These are phyloP conservation scores for Strigamia maritima DNA, from an alignment of 2,888 invertebrate species.

Conservation along the genomic window DNA sequence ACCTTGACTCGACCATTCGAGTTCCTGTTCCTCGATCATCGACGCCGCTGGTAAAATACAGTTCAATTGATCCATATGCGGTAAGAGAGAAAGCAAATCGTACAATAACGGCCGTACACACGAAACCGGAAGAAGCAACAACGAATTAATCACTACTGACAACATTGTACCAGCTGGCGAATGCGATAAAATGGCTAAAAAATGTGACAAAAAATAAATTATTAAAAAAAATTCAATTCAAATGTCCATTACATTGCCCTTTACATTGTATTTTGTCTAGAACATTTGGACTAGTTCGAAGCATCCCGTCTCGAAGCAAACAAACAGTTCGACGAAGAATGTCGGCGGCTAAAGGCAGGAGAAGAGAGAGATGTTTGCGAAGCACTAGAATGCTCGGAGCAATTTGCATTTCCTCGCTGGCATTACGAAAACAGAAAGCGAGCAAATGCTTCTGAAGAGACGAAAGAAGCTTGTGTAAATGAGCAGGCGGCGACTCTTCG, in stretches of 20 bases:
- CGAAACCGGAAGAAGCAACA: conserved; percentile 58
- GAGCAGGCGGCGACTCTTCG: conserved; percentile 48
- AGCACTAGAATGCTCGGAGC: conserved; percentile 51
- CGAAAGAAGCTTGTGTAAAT: conserved; percentile 58
- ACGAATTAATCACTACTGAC: conserved; percentile 59
- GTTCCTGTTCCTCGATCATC: conserved; percentile 48
- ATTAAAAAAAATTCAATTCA: background rate
- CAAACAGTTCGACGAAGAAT: conserved; percentile 44
- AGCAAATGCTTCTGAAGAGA: conserved; percentile 62
- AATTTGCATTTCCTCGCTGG: conserved; percentile 48
- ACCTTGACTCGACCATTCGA: conserved; percentile 44
- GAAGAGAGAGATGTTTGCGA: conserved; percentile 51
- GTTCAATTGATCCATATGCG: conserved; percentile 50
- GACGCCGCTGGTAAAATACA: conserved; percentile 47
- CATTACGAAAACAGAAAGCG: conserved; percentile 54
- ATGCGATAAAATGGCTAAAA: conserved; percentile 56
- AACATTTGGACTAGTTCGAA: background rate
- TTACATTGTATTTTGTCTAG: background rate
- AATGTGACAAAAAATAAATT: conserved; percentile 35
- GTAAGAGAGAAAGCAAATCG: conserved; percentile 51
- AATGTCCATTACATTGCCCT: background rate
- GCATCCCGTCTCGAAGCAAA: background rate
- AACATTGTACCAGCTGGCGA: conserved; percentile 62
- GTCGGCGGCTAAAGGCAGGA: conserved; percentile 49
- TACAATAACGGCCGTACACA: conserved; percentile 51